These are phyloP conservation scores for Enteromius anoplus DNA, from an alignment of 2,797 vertebrate species.

Conservation along the genomic window DNA sequence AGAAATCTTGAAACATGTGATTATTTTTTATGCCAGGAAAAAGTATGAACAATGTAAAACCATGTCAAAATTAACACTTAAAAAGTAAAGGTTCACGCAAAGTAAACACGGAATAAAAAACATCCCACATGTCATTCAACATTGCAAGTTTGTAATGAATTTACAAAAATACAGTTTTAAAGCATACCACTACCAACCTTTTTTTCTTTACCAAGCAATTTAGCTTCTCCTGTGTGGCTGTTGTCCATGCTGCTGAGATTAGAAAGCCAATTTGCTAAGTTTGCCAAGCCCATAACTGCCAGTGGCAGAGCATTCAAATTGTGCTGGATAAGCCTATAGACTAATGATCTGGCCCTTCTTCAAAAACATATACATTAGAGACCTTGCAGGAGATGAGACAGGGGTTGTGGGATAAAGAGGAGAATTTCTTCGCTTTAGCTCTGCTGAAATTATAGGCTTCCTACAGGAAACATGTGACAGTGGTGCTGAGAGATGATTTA, in stretches of 20 bases:
- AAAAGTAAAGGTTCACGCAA: background rate
- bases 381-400: slow-evolving; percentile 7
- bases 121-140: background rate
- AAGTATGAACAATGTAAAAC: background rate
- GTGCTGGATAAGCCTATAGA: slow-evolving; percentile 31
- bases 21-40: background rate
- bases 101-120: background rate
- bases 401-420: slow-evolving; percentile 3
- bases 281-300: slow-evolving; percentile 14
- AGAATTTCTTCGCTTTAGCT: background rate
- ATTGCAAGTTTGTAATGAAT: background rate
- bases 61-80: background rate
- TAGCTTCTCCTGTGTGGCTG: background rate
- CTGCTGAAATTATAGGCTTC: slow-evolving; percentile 14
- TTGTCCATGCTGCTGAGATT: slow-evolving; percentile 27
- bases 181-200: background rate
- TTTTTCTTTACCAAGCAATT: slow-evolving; percentile 7
- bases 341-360: slow-evolving; percentile 29
- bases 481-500: slow-evolving; percentile 19
- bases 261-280: slow-evolving; percentile 21
- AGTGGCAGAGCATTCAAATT: slow-evolving; percentile 26
- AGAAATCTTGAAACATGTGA: background rate
- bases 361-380: slow-evolving; percentile 10
- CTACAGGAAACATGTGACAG: background rate
- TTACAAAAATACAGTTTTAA: background rate